Conservation (phyloP, 2,888 invertebrate genomes). For the Pseudolycoriella hygida region DNA sequence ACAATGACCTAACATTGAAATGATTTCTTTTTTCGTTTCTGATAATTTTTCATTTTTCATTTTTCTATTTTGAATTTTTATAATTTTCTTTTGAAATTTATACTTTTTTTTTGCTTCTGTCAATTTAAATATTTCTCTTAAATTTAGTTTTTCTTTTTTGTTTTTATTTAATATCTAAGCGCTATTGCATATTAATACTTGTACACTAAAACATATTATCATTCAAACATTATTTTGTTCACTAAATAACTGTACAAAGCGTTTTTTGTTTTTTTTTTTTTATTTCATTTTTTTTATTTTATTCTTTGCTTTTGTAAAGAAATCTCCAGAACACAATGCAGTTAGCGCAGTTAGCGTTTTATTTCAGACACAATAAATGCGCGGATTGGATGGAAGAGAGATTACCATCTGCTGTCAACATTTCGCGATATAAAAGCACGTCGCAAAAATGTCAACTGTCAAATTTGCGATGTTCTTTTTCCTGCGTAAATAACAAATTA, state of each 20-base stretch:
- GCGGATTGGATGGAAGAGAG: too few species aligned
- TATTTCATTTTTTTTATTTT: neutral
- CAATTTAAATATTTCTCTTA: neutral
- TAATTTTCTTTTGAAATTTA: neutral
- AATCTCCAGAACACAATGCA: neutral
- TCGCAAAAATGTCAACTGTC: too few species aligned
- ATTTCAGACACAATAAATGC: too few species aligned
- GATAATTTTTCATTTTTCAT: neutral
- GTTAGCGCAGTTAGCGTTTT: too few species aligned
- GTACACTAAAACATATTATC: neutral
- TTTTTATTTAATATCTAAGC: neutral
- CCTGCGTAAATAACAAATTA: too few species aligned
- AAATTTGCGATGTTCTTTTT: too few species aligned
- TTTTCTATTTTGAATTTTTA: neutral
- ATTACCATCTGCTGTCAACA: too few species aligned
- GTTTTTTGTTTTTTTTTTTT: slow-evolving; percentile 2
- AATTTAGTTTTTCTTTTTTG: neutral
- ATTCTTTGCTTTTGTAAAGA: neutral
- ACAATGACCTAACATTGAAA: too few species aligned
- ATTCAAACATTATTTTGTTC: neutral
- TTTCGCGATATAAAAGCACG: too few species aligned
- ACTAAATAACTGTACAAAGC: slow-evolving; percentile 1
- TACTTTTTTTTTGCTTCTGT: neutral
- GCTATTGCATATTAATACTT: slow-evolving; percentile 1
- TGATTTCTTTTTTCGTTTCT: neutral